Conservation (phyloP, 2,113 vertebrate species). For the Oryzias curvinotus region DNA sequence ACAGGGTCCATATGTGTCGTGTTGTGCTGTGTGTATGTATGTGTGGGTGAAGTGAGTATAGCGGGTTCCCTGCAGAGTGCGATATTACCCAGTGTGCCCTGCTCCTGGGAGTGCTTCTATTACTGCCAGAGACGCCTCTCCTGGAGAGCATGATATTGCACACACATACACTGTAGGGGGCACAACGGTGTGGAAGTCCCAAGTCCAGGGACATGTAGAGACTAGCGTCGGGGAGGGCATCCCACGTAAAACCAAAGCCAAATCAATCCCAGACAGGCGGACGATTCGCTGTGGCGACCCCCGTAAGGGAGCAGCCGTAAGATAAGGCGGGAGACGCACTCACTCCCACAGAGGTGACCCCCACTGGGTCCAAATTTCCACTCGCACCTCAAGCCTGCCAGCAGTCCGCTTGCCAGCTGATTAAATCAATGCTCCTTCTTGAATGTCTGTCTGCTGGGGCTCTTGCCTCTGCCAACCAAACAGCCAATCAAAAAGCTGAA, state of each 20-base stretch:
- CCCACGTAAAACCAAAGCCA: too few relatives aligned
- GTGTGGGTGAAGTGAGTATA: slow-evolving; percentile 41
- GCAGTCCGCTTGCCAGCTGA: slow-evolving; percentile 50
- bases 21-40: slow-evolving; percentile 20
- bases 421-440: slow-evolving; percentile 69
- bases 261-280: too few relatives aligned
- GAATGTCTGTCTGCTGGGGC: slow-evolving; percentile 50
- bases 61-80: slow-evolving; percentile 69
- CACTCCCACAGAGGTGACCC: slow-evolving; percentile 71
- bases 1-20: slow-evolving; percentile 54
- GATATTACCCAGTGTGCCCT: slow-evolving; percentile 74
- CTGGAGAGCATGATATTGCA: slow-evolving; percentile 75
- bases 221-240: too few relatives aligned
- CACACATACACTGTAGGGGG: slow-evolving; percentile 44
- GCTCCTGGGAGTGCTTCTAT: slow-evolving; percentile 73
- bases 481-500: slow-evolving; percentile 55
- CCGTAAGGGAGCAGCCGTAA: too few relatives aligned
- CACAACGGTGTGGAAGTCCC: too few relatives aligned
- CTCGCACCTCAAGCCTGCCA: slow-evolving; percentile 39
- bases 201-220: too few relatives aligned
- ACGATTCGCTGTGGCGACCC: too few relatives aligned
- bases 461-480: slow-evolving; percentile 39
- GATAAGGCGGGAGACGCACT: slow-evolving; percentile 16
- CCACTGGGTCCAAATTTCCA: slow-evolving; percentile 69
- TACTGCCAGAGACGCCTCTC: slow-evolving; percentile 75